Percentiles rank a stretch among this genome's conserved stretches.
Conservation (phyloP, 2,797 vertebrate species). For the Pseudotriccus pelzelni region DNA sequence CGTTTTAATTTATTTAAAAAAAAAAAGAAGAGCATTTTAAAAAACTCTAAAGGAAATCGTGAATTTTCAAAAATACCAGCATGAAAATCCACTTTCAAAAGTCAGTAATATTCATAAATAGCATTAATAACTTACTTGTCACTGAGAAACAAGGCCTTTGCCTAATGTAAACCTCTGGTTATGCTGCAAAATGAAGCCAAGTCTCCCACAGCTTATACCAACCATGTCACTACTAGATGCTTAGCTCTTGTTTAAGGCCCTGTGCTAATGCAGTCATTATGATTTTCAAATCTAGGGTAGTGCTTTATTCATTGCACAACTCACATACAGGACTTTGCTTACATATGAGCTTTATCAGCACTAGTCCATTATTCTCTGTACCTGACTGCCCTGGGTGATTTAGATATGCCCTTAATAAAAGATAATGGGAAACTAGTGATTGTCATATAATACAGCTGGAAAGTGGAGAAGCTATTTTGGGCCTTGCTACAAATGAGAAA, state of each 20-base stretch:
- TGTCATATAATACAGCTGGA: background rate
- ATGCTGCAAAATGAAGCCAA: background rate
- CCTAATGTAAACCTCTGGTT: background rate
- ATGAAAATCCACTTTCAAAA: background rate
- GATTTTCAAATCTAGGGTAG: background rate
- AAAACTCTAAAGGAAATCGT: background rate
- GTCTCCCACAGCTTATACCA: background rate
- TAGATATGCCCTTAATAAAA: background rate
- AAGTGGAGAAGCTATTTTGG: background rate
- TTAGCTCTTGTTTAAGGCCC: background rate
- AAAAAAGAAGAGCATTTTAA: background rate
- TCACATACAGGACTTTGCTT: background rate
- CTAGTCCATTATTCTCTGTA: background rate
- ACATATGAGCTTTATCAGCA: background rate
- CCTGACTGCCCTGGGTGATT: background rate
- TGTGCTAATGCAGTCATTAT: accelerated
- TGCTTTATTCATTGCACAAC: background rate
- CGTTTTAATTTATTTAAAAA: background rate
- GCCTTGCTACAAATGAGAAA: background rate
- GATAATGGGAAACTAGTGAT: background rate
- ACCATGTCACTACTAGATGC: background rate
- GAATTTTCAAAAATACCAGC: background rate
- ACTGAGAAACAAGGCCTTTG: background rate
- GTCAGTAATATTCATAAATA: background rate
- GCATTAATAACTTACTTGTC: background rate